Conservation (phyloP, 2,113 vertebrate genomes). For the Anas platyrhynchos region DNA sequence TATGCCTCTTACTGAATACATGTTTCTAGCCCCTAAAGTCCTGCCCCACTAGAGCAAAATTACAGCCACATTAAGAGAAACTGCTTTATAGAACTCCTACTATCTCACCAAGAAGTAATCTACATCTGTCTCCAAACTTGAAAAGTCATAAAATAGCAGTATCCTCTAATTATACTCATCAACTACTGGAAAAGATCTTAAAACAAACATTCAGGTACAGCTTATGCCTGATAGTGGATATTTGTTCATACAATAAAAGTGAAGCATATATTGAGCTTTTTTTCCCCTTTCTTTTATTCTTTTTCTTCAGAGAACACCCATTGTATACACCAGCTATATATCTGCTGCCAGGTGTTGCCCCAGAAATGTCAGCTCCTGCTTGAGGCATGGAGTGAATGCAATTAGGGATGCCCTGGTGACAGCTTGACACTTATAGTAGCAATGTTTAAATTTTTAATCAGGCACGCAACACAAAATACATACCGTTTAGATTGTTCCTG, state of each 20-base stretch:
- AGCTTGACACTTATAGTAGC: not conserved
- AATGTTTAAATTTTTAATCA: not conserved
- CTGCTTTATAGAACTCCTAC: not conserved
- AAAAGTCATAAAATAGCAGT: not conserved
- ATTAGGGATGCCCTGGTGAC: constrained; percentile 2
- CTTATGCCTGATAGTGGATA: not conserved
- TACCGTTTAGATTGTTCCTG: not conserved
- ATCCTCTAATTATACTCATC: not conserved
- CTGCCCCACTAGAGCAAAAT: not conserved
- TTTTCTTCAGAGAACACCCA: not conserved
- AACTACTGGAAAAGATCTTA: not conserved
- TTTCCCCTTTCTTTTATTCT: not conserved
- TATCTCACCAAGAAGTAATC: not conserved
- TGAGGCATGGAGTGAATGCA: not conserved
- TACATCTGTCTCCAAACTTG: not conserved
- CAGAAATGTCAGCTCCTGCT: constrained; percentile 39
- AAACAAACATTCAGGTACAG: not conserved
- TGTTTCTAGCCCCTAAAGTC: not conserved
- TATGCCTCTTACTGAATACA: not conserved
- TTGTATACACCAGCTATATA: not conserved
- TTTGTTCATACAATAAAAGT: not conserved
- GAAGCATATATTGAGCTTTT: not conserved
- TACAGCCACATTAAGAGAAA: not conserved
- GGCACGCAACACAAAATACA: not conserved
- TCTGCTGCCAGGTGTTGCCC: constrained; percentile 4